Percentiles rank a stretch among this genome's conserved stretches.
Conservation (phyloP, 2,888 invertebrate species). For the Noctua janthe region DNA sequence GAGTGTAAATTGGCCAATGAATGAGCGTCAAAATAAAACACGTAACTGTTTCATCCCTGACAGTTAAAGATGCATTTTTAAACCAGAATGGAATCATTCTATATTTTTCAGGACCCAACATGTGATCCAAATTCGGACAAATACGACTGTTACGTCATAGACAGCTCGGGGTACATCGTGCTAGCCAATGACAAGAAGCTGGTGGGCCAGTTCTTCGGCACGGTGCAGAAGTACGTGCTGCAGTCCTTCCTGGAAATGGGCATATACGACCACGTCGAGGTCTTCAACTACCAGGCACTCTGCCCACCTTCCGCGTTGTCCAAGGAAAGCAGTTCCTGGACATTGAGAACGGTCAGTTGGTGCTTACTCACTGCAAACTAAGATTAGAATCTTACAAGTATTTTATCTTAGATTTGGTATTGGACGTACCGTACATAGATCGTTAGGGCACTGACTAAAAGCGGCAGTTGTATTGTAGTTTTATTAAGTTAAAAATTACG, state of each 20-base stretch:
- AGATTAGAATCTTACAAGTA: background rate
- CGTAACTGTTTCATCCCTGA: background rate
- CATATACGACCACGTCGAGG: slow-evolving; percentile 93
- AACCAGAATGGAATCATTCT: background rate
- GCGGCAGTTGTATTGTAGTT: background rate
- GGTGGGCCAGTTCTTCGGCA: slow-evolving; percentile 96
- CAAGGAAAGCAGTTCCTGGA: slow-evolving; percentile 75
- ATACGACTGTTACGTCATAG: slow-evolving; percentile 96
- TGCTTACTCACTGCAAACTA: background rate
- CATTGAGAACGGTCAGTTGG: slow-evolving; percentile 75
- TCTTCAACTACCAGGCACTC: slow-evolving; percentile 96
- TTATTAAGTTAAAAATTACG: background rate
- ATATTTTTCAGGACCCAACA: slow-evolving; percentile 78
- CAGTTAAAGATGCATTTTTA: background rate
- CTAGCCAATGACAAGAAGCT: slow-evolving; percentile 91
- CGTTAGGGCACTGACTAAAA: background rate
- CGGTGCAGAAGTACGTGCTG: slow-evolving; percentile 92
- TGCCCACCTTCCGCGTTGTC: slow-evolving; percentile 87
- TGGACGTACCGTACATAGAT: background rate
- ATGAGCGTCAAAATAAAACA: too few relatives aligned
- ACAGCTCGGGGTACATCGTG: slow-evolving; percentile 97
- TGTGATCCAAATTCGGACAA: slow-evolving; percentile 89
- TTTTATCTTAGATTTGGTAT: background rate
- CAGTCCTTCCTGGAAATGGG: slow-evolving; percentile 93
- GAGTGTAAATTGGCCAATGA: background rate